phyloP scores from a whole-genome alignment of 1,140 invertebrate genomes.

The Oedothorax gibbosus region DNA sequence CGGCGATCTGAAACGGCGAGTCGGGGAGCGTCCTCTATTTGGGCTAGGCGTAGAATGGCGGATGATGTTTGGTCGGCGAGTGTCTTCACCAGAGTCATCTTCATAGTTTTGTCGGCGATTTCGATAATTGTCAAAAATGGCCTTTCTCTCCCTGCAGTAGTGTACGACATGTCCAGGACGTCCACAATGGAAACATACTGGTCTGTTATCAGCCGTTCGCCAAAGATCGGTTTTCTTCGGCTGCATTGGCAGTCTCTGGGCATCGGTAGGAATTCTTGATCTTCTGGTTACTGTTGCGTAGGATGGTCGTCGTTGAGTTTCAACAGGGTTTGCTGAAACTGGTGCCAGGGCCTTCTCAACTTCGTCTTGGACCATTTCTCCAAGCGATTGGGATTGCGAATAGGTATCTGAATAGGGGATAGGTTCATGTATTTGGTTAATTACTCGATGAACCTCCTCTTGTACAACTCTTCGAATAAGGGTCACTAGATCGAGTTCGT shows the following conservation, averaged over 20 bases:
- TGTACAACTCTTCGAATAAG: too few relatives aligned
- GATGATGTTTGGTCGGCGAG: not conserved
- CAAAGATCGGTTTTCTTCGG: not conserved
- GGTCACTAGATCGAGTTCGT: too few relatives aligned
- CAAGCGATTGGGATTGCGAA: not conserved
- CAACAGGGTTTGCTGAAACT: too few relatives aligned
- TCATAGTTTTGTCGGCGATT: not conserved
- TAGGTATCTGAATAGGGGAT: too few relatives aligned
- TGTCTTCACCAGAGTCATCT: not conserved
- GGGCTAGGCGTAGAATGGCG: not conserved
- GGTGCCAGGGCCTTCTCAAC: not conserved
- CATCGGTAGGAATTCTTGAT: too few relatives aligned
- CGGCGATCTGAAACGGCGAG: not conserved
- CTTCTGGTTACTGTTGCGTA: too few relatives aligned
- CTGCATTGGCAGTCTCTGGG: too few relatives aligned
- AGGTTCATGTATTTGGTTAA: too few relatives aligned
- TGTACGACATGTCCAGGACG: slow-evolving; percentile 7
- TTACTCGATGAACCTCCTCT: too few relatives aligned
- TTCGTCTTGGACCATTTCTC: not conserved
- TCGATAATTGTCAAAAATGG: too few relatives aligned
- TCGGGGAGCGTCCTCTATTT: not conserved
- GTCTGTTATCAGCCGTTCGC: not conserved
- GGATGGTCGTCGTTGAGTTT: too few relatives aligned
- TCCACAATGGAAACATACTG: not conserved
- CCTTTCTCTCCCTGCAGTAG: not conserved